Conservation (phyloP, 2,888 invertebrate genomes). For the Cerastis leucographa region DNA sequence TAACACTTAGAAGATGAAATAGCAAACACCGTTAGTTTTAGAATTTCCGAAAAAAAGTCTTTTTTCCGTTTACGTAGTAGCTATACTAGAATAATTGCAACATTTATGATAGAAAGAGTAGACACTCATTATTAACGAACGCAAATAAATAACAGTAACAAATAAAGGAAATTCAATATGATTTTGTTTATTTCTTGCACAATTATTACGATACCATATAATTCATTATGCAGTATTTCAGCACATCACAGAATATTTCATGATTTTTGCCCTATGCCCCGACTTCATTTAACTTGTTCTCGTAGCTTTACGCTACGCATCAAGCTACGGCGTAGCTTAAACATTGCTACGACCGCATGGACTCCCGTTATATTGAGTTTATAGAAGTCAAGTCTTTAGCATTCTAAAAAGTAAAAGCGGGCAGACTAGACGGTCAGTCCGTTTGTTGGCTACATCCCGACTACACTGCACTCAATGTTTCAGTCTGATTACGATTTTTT, state of each 20-base stretch:
- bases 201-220: too few relatives aligned
- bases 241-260: background rate
- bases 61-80: too few relatives aligned
- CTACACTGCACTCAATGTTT: too few relatives aligned
- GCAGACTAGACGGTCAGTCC: background rate
- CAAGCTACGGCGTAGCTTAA: constrained; percentile 1
- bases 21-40: background rate
- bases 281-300: background rate
- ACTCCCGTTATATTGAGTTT: background rate
- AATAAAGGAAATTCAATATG: background rate
- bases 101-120: too few relatives aligned
- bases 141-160: background rate
- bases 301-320: constrained; percentile 2
- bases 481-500: too few relatives aligned
- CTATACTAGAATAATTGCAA: too few relatives aligned
- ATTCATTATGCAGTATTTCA: too few relatives aligned
- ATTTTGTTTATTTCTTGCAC: background rate
- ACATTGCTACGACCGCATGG: background rate
- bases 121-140: too few relatives aligned
- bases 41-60: background rate
- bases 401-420: background rate
- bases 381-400: background rate
- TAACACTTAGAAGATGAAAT: background rate
- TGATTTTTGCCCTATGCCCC: background rate
- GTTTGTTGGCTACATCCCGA: too few relatives aligned